Evolutionary conservation across 2,797 vertebrate genomes (phyloP).

Genomic region (Cyprinella venusta): DNA sequence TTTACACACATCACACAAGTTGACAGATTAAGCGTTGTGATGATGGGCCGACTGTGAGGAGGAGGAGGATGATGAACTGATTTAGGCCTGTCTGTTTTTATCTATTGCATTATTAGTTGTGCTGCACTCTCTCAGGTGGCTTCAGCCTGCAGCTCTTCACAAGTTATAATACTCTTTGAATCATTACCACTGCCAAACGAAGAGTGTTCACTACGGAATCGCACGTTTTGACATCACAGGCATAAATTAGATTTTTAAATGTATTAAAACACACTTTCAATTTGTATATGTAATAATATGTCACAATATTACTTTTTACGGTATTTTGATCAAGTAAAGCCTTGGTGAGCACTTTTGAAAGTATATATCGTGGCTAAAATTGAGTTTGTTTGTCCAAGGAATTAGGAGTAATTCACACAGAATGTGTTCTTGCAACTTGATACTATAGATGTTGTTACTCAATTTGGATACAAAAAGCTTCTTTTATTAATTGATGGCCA

Average conservation of each 20-base stretch:
- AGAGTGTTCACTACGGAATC: background rate
- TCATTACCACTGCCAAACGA: conserved; percentile 23
- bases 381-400: background rate
- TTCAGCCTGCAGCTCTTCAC: conserved; percentile 20
- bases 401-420: background rate
- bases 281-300: background rate
- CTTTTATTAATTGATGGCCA: no score
- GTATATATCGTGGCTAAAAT: background rate
- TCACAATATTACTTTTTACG: background rate
- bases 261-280: background rate
- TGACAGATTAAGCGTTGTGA: conserved; percentile 30
- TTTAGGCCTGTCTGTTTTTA: conserved; percentile 48
- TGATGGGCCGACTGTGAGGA: conserved; percentile 13
- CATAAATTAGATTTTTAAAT: background rate
- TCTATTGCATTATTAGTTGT: conserved; percentile 46
- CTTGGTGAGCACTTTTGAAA: background rate
- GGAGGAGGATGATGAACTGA: conserved; percentile 35
- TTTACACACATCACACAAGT: conserved; percentile 3
- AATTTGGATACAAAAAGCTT: background rate
- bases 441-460: background rate
- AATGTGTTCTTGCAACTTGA: background rate
- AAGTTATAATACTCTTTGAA: conserved; percentile 7
- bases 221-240: background rate
- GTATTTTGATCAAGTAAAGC: background rate
- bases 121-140: conserved; percentile 33